phyloP scores from a whole-genome alignment of 2,113 vertebrate genomes.

The Ophthalmolycus amberensis region DNA sequence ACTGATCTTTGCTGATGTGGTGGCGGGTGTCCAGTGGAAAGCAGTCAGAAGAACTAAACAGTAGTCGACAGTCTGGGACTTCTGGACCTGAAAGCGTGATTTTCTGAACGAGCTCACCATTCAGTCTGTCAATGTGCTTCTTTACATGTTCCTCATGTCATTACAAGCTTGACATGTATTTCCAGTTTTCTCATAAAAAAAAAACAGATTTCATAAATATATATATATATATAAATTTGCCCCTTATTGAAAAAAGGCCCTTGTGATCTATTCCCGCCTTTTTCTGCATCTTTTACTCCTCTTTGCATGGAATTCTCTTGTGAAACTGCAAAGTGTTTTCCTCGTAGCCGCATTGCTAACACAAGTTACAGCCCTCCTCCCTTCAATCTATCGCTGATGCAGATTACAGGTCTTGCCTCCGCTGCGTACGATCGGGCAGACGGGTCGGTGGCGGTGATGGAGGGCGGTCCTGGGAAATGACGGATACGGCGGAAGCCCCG shows the following conservation, averaged over 20 bases:
- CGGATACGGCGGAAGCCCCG: background rate
- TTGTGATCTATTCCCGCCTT: too few relatives aligned
- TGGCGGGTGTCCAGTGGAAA: background rate
- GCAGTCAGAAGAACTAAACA: too few relatives aligned
- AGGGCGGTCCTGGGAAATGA: background rate
- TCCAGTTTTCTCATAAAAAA: too few relatives aligned
- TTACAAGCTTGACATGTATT: too few relatives aligned
- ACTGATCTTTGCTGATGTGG: background rate
- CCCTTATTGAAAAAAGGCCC: too few relatives aligned
- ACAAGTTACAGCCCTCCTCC: background rate
- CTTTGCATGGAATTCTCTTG: background rate
- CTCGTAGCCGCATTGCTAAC: fast-evolving
- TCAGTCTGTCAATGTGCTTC: too few relatives aligned
- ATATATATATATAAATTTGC: too few relatives aligned
- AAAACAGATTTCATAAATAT: too few relatives aligned
- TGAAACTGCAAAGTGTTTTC: background rate
- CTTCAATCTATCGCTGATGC: background rate
- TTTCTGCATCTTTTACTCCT: too few relatives aligned
- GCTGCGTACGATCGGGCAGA: background rate
- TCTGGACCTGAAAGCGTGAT: background rate
- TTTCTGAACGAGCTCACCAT: too few relatives aligned
- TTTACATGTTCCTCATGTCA: too few relatives aligned
- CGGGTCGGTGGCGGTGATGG: background rate
- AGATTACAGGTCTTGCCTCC: background rate
- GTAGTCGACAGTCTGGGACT: background rate